These are phyloP conservation scores for Thalassarche chlororhynchos DNA, from an alignment of 2,113 vertebrate genomes.

Conservation along the genomic window DNA sequence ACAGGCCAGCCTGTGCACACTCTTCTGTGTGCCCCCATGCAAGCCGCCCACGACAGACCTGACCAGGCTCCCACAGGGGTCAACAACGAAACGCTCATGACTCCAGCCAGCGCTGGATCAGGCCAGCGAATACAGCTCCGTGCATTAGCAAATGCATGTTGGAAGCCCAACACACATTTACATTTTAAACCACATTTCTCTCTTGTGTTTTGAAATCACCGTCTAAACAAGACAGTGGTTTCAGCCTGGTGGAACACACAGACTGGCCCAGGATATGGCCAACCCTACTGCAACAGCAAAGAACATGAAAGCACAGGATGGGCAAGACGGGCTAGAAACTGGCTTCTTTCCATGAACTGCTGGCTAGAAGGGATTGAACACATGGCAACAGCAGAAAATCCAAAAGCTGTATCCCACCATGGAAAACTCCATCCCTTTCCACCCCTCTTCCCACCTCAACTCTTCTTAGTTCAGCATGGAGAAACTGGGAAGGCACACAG, in stretches of 20 bases:
- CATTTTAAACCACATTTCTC: not conserved
- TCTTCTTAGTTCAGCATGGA: not conserved
- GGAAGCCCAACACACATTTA: not conserved
- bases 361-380: not conserved
- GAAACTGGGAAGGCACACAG: not conserved
- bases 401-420: not conserved
- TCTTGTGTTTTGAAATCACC: not conserved
- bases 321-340: not conserved
- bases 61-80: not conserved
- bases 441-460: not conserved
- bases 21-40: not conserved
- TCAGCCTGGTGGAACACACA: not conserved
- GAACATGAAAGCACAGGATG: not conserved
- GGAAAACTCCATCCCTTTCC: not conserved
- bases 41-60: not conserved
- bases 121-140: not conserved
- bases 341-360: not conserved
- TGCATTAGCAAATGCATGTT: not conserved
- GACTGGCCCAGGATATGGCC: not conserved
- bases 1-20: not conserved
- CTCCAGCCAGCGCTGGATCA: not conserved
- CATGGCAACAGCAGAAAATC: not conserved
- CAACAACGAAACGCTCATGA: not conserved
- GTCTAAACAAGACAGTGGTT: not conserved
- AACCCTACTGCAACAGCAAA: not conserved